Percentiles rank a stretch among this genome's conserved stretches.
These are phyloP conservation scores for Actinostola sp. DNA, from an alignment of 92 coral and sea anemone species.

Conservation along the genomic window DNA sequence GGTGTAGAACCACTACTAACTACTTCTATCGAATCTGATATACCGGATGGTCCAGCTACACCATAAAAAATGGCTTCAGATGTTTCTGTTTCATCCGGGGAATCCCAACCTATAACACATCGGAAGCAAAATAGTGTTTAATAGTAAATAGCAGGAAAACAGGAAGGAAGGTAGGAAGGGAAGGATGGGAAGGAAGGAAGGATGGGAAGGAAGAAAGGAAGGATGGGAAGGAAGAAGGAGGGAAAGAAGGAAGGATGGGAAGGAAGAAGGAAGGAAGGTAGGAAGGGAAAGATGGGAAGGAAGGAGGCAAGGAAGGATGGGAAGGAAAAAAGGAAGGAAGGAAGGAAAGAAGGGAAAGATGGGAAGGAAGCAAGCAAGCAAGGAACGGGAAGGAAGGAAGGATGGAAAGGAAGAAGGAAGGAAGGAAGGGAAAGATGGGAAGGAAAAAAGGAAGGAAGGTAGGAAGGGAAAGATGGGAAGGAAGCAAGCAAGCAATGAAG, in stretches of 20 bases:
- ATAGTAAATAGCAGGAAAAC: not conserved
- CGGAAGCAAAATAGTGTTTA: not conserved
- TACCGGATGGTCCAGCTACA: slow-evolving; percentile 42
- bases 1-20: slow-evolving; percentile 59
- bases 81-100: slow-evolving; percentile 58
- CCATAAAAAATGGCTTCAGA: slow-evolving; percentile 13
- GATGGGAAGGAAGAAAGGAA: not conserved
- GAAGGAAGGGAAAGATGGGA: not conserved
- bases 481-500: too few species aligned
- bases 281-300: not conserved
- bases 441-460: too few species aligned
- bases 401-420: not conserved
- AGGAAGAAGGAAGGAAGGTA: not conserved
- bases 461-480: too few species aligned
- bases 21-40: slow-evolving; percentile 19
- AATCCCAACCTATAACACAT: slow-evolving; percentile 83
- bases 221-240: too few species aligned
- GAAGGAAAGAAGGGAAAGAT: not conserved
- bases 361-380: too few species aligned
- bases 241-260: not conserved
- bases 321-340: not conserved
- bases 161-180: not conserved
- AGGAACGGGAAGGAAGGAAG: not conserved
- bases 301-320: not conserved
- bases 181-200: not conserved